Evolutionary conservation across 2,797 vertebrate species (phyloP).

Genomic region (Numenius phaeopus): DNA sequence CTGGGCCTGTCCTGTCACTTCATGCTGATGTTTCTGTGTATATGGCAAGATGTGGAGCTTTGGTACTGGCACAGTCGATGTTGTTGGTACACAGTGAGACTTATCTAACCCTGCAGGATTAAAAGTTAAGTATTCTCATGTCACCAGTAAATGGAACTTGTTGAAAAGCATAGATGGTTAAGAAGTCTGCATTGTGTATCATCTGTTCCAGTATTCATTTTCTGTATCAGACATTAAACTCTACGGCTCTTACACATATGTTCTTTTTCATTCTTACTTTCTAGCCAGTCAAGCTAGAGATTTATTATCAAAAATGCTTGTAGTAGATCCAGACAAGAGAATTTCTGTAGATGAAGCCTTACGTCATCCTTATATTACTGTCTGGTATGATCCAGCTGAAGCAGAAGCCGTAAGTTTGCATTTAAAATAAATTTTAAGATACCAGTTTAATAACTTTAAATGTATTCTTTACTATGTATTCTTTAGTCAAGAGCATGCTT

Average conservation of each 20-base stretch:
- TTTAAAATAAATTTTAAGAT: neutral
- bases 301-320: slow-evolving; percentile 97
- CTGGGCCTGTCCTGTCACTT: neutral
- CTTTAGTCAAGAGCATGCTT: neutral
- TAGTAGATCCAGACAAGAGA: slow-evolving; percentile 94
- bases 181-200: neutral
- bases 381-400: slow-evolving; percentile 96
- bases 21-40: neutral
- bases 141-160: neutral
- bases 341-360: slow-evolving; percentile 97
- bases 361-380: slow-evolving; percentile 94
- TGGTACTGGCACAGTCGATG: neutral
- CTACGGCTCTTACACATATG: neutral
- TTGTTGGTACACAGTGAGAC: neutral
- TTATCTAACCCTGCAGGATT: neutral
- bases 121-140: neutral
- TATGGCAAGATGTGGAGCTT: neutral
- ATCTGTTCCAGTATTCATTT: neutral
- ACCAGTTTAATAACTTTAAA: neutral
- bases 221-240: neutral
- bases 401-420: slow-evolving; percentile 91
- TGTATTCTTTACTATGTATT: too few species aligned
- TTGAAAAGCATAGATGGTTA: neutral
- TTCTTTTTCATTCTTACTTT: slow-evolving; percentile 52
- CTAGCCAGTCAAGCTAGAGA: slow-evolving; percentile 95